Percentiles rank a stretch among this genome's conserved stretches.
These are phyloP conservation scores for Enchytraeus crypticus DNA, from an alignment of 2,888 invertebrate species.

Conservation along the genomic window DNA sequence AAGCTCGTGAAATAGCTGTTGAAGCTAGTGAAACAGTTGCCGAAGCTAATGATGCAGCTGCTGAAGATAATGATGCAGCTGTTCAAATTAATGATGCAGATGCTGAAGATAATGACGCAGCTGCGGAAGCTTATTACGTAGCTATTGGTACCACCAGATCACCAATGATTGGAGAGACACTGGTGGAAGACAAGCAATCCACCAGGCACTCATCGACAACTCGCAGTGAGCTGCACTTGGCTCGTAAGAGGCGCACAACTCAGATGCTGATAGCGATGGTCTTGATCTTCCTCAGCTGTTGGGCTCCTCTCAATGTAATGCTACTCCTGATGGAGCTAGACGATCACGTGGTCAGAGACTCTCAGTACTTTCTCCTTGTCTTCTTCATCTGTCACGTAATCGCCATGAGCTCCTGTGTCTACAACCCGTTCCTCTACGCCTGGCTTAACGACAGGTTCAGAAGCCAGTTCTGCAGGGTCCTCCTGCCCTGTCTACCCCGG, in stretches of 20 bases:
- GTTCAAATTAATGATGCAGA: too few species aligned
- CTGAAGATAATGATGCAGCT: too few species aligned
- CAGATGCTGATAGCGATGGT: slow-evolving; percentile 96
- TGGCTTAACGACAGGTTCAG: slow-evolving; percentile 91
- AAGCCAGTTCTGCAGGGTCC: slow-evolving; percentile 64
- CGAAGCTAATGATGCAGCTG: too few species aligned
- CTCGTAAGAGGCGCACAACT: slow-evolving; percentile 95
- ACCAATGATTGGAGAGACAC: neutral
- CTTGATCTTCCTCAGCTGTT: slow-evolving; percentile 84
- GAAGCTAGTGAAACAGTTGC: too few species aligned
- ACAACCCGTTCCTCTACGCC: slow-evolving; percentile 90
- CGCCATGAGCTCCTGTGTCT: slow-evolving; percentile 87
- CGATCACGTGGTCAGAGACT: slow-evolving; percentile 40
- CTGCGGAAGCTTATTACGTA: too few species aligned
- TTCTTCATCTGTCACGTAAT: slow-evolving; percentile 81
- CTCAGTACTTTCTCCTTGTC: slow-evolving; percentile 68
- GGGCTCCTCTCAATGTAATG: slow-evolving; percentile 68
- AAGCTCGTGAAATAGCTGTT: too few species aligned
- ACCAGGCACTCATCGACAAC: too few species aligned
- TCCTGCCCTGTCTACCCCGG: slow-evolving; percentile 35
- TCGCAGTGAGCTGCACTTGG: slow-evolving; percentile 77
- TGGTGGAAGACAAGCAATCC: too few species aligned
- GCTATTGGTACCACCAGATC: too few species aligned
- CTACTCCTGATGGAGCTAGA: slow-evolving; percentile 63
- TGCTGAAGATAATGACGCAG: too few species aligned